Percentiles rank a stretch among this genome's conserved stretches.
These are phyloP conservation scores for Pantherophis guttatus DNA, from an alignment of 2,113 vertebrate genomes.

Conservation along the genomic window DNA sequence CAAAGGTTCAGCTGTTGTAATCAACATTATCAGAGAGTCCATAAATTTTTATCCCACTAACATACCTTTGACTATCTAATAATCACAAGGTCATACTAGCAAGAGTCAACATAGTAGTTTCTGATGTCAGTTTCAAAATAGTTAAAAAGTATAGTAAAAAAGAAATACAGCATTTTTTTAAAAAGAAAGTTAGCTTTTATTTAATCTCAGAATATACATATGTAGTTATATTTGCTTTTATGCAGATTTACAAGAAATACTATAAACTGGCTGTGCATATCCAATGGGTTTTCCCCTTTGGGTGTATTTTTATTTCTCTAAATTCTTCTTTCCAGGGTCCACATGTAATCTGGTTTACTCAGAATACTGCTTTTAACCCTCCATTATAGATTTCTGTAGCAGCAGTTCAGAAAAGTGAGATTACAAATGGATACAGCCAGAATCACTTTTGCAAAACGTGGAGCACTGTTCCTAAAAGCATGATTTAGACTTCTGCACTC, in stretches of 20 bases:
- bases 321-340: background rate
- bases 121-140: background rate
- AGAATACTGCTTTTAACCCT: background rate
- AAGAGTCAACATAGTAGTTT: background rate
- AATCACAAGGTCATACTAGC: background rate
- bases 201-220: background rate
- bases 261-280: background rate
- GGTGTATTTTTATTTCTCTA: background rate
- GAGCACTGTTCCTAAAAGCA: background rate
- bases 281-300: background rate
- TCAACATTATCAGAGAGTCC: background rate
- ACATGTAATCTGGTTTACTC: background rate
- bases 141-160: background rate
- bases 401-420: slow-evolving; percentile 13
- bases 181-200: background rate
- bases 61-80: background rate
- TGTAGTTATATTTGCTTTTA: background rate
- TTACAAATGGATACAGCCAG: slow-evolving; percentile 14
- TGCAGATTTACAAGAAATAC: background rate
- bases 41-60: background rate
- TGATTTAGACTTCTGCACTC: background rate
- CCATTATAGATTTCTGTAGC: background rate
- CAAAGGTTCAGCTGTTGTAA: background rate
- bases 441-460: background rate
- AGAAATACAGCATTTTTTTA: background rate